phyloP scores from a whole-genome alignment of 92 coral and sea anemone genomes.

The Pocillopora grandis region DNA sequence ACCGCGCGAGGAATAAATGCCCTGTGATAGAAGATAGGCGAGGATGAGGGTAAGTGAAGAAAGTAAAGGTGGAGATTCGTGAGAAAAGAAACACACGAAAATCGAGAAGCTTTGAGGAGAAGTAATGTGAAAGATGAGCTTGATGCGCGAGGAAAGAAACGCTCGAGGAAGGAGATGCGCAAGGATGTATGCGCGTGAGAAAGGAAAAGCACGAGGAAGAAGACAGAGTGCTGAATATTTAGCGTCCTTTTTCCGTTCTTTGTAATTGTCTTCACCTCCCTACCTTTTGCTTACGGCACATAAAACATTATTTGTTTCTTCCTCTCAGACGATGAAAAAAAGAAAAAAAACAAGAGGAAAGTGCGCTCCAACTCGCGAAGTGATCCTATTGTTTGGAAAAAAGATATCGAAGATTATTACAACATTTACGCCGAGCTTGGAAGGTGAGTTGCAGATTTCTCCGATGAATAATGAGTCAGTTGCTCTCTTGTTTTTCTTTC shows the following conservation, averaged over 20 bases:
- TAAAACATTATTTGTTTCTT: neutral
- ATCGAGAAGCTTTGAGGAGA: no score
- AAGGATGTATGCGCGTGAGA: no score
- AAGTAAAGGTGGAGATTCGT: no score
- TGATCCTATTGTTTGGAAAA: slow-evolving; percentile 71
- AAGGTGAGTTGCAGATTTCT: slow-evolving; percentile 59
- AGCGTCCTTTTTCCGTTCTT: neutral
- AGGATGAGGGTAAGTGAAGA: no score
- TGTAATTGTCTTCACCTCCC: neutral
- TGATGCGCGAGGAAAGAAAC: no score
- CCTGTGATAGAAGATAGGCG: no score
- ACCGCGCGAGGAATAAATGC: no score
- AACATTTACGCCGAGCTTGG: slow-evolving; percentile 97
- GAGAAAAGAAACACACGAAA: no score
- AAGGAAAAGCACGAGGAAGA: no score
- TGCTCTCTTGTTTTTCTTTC: neutral
- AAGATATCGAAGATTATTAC: slow-evolving; percentile 74
- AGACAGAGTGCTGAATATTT: no score
- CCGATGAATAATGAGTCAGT: neutral
- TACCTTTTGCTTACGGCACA: neutral
- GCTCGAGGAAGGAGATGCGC: no score
- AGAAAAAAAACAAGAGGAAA: slow-evolving; percentile 23
- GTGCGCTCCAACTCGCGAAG: slow-evolving; percentile 8
- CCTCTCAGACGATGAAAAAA: slow-evolving; percentile 40
- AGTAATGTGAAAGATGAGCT: no score